Conservation (phyloP, 2,888 invertebrate genomes). For the Creontiades dilutus region DNA sequence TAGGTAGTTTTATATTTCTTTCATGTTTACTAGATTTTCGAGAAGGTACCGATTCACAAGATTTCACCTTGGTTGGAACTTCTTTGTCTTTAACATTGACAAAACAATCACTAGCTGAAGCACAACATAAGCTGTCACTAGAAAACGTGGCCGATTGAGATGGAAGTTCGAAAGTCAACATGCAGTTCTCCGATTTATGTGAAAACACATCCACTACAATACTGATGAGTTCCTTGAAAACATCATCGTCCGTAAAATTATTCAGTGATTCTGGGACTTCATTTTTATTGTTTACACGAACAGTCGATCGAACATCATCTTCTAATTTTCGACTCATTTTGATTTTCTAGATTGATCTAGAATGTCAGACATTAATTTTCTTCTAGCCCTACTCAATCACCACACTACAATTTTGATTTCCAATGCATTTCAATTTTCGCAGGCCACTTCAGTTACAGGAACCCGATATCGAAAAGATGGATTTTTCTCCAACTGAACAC, state of each 20-base stretch:
- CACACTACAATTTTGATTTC: neutral
- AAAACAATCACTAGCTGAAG: neutral
- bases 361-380: neutral
- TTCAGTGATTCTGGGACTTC: neutral
- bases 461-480: too few relatives aligned
- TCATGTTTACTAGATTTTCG: neutral
- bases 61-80: neutral
- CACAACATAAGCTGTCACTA: neutral
- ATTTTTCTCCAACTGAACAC: too few relatives aligned
- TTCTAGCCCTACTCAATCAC: neutral
- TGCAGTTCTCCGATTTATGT: constrained; percentile 7
- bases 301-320: neutral
- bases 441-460: neutral
- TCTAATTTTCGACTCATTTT: neutral
- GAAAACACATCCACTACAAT: constrained; percentile 45
- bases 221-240: constrained; percentile 30
- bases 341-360: neutral
- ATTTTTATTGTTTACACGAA: neutral
- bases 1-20: neutral
- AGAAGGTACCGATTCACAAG: constrained; percentile 3
- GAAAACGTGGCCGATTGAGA: neutral
- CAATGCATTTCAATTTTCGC: neutral
- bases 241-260: constrained; percentile 16
- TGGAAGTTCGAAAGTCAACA: constrained; percentile 28
- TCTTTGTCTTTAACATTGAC: neutral